Percentiles rank a stretch among this genome's conserved stretches.
These are phyloP conservation scores for Chamaetylas fuelleborni DNA, from an alignment of 2,113 vertebrate species.

Conservation along the genomic window DNA sequence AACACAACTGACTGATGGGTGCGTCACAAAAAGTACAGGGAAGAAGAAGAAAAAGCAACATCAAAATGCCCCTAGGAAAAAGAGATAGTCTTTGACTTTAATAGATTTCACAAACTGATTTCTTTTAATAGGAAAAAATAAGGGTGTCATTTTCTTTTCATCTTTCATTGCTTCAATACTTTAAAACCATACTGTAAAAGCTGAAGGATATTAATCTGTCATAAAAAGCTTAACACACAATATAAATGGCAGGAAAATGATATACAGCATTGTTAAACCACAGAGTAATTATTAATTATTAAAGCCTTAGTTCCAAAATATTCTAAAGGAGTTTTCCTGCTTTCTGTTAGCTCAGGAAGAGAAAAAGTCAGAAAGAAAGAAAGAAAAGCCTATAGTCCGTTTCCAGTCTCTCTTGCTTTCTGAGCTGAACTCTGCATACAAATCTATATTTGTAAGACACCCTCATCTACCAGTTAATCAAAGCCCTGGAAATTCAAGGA, in stretches of 20 bases:
- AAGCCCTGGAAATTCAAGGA: conserved; percentile 81
- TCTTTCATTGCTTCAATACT: conserved; percentile 49
- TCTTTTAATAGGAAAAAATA: not conserved
- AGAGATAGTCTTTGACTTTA: conserved; percentile 29
- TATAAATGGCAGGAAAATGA: conserved; percentile 60
- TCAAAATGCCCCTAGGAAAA: not conserved
- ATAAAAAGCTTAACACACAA: conserved; percentile 56
- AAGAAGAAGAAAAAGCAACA: not conserved
- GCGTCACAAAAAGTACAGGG: not conserved
- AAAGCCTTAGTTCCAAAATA: conserved; percentile 29
- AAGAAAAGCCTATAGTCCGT: conserved; percentile 41
- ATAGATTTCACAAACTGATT: conserved; percentile 31
- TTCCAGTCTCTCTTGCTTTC: conserved; percentile 48
- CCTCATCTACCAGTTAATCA: conserved; percentile 80
- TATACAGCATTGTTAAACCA: conserved; percentile 55
- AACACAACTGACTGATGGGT: not conserved
- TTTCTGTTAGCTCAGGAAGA: conserved; percentile 61
- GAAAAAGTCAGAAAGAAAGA: conserved; percentile 56
- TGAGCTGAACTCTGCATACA: conserved; percentile 67
- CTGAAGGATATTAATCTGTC: conserved; percentile 63
- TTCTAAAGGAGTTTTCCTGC: conserved; percentile 41
- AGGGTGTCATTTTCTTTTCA: not conserved
- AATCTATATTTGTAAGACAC: conserved; percentile 76
- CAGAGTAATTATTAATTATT: conserved; percentile 68
- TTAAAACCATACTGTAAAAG: conserved; percentile 58